phyloP scores from a whole-genome alignment of 2,797 vertebrate genomes.

The Petrocephalus schoutedeni region DNA sequence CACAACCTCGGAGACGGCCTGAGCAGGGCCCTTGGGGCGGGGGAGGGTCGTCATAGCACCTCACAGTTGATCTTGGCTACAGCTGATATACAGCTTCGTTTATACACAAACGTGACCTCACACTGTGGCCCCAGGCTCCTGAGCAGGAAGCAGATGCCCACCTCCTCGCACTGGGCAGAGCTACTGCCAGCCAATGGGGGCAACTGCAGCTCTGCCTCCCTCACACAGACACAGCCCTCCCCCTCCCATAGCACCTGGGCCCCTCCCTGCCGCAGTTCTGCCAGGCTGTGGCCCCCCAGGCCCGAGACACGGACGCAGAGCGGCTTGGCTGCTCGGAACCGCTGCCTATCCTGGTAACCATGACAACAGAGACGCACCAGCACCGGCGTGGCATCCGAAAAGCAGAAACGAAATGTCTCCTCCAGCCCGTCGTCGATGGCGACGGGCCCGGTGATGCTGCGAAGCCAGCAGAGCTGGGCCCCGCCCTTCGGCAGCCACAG shows the following conservation, averaged over 20 bases:
- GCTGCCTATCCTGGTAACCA: conserved; percentile 32
- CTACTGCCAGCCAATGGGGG: conserved; percentile 22
- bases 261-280: conserved; percentile 12
- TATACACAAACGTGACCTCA: conserved; percentile 42
- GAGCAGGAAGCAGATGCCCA: conserved; percentile 45
- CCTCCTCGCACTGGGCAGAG: conserved; percentile 26
- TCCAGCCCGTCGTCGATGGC: conserved; percentile 45
- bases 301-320: conserved; percentile 27
- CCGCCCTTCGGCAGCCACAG: conserved; percentile 29
- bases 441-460: conserved; percentile 30
- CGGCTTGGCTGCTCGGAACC: conserved; percentile 27
- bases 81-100: conserved; percentile 35
- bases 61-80: conserved; percentile 34
- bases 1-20: background rate
- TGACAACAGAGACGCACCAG: conserved; percentile 39
- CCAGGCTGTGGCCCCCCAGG: conserved; percentile 16
- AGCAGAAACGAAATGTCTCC: conserved; percentile 38
- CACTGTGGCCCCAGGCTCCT: conserved; percentile 31
- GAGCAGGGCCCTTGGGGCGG: background rate
- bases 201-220: conserved; percentile 32
- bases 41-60: conserved; percentile 27
- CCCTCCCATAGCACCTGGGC: conserved; percentile 31
- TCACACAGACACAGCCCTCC: conserved; percentile 40
- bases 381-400: conserved; percentile 36
- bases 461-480: conserved; percentile 24